Evolutionary conservation across 2,113 vertebrate genomes (phyloP), one percentile per base, ranked within the genome.

Genomic region (Struthio camelus): DNA sequence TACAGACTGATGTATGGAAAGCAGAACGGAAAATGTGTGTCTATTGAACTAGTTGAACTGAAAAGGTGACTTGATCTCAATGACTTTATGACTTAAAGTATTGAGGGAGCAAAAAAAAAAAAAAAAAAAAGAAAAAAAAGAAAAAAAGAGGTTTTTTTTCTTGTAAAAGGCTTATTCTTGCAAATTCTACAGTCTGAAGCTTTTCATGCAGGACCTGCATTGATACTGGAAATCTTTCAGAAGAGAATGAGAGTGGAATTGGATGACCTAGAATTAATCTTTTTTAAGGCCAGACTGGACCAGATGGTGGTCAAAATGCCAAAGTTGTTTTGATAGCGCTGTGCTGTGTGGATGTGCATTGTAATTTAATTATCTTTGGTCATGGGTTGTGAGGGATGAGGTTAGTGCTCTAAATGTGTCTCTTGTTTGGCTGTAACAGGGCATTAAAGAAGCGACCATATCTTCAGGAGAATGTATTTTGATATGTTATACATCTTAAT

Each of bases 221-320:
- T 54, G 30, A 44, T 76, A 59, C 11, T 54, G 38, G 17, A 90
- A 46, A 40, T 64, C 2, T 46, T 30, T 82, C 51, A 67, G 65
- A 92, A 82, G 51, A 75, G 30, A 79, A 62, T 0, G 3, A 15
- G 66, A 36, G 81, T 87, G 61, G 42, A 87, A 30, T 27, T 76
- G 82, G 46, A 85, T 90, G 82, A 76, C 75, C 51, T 90, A 79
- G 61, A 87, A 87, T 91, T 69, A 89, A 80, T 91, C 38, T 91
- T 44, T 80, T 32, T 65, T 61, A 84, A 61, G 20, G 59, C 46
- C 61, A 91, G 51, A 75, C 42, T 89, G 65, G 66, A 51, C 65
- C 91, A 96, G 91, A 94, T 90, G 89, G 80, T 90, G 62, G 82
- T 88, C 86, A 94, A 42, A 73, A 83, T 77, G 91, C 83, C 67